Evolutionary conservation across 2,797 vertebrate species (phyloP), one percentile per base, ranked within the genome.

Genomic region (Thaleichthys pacificus): DNA sequence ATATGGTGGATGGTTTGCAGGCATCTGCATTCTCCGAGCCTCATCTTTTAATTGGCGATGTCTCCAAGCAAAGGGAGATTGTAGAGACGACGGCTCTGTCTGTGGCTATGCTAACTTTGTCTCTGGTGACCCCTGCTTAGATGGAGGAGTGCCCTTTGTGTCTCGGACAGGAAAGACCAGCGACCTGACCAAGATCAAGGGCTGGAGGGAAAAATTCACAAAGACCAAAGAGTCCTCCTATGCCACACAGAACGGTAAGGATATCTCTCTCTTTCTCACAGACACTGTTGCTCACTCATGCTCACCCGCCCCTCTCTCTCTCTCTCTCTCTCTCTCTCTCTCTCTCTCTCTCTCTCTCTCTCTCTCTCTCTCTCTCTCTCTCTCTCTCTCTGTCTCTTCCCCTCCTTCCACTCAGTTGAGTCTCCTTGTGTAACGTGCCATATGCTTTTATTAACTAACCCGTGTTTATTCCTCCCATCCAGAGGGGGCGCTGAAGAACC

Each of bases 141-240:
- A 94, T 88, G 78, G 90, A 32, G 93, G 91, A 28, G 90, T 94
- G 78, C 86, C 92, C 61, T 98, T 98, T 85, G 93, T 97, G 84
- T 99, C 97, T 65, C 94, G 96, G 73, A 97, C 97, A 61, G 97
- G 96, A 72, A 99, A 99, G 85, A 98, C 97, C 7, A 96, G 95
- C 21, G 97, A 99, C 85, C 88, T 95, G 77, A 98, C 94, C 49
- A 96, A 98, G 90, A 98, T 98, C 77, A 99, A 98, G 80, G 97
- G 97, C 26, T 99, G 97, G 97, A 92, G 92, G 80, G 95, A 94
- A 77, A 99, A 98, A 77, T 95, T 97, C 80, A 91, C 74, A 14
- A 82, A 80, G 85, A 82, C 62, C 61, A 78, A 83, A 5, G 88
- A 87, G 24, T 84, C 85, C 24, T 86, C 89, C 68, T 66, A 85